Conservation (phyloP, 2,888 invertebrate species). For the Chamaedrilus cognettii region DNA sequence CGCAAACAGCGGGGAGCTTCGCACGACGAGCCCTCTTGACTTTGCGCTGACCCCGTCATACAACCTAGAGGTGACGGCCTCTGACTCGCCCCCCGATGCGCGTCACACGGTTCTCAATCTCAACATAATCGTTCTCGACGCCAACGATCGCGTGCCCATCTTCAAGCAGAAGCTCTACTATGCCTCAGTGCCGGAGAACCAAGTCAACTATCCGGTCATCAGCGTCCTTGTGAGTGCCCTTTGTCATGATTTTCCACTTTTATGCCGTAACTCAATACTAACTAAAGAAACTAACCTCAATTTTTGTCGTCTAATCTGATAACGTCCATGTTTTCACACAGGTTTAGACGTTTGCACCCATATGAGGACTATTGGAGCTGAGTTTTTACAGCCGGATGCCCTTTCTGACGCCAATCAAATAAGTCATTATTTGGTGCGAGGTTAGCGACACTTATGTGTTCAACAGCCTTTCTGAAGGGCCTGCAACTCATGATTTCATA, state of each 20-base stretch:
- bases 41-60: constrained; percentile 21
- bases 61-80: constrained; percentile 31
- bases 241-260: constrained; percentile 9
- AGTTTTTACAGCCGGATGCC: no score
- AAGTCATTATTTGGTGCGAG: no score
- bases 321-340: no score
- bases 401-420: no score
- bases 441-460: no score
- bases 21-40: constrained; percentile 27
- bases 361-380: no score
- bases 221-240: constrained; percentile 30
- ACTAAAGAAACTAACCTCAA: constrained; percentile 1
- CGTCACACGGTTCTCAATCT: constrained; percentile 25
- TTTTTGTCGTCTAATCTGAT: no score
- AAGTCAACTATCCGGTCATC: constrained; percentile 26
- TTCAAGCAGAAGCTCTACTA: constrained; percentile 32
- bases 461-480: no score
- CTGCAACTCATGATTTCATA: no score
- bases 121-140: constrained; percentile 25
- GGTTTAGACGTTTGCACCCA: no score
- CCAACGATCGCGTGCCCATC: constrained; percentile 30
- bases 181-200: constrained; percentile 36
- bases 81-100: constrained; percentile 25
- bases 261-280: constrained; percentile 18
- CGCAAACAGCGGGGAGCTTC: constrained; percentile 30